A percentile compares a stretch with the other conserved stretches of the same genome.
These are phyloP conservation scores for Timandra comae DNA, from an alignment of 2,888 invertebrate genomes.

Conservation along the genomic window DNA sequence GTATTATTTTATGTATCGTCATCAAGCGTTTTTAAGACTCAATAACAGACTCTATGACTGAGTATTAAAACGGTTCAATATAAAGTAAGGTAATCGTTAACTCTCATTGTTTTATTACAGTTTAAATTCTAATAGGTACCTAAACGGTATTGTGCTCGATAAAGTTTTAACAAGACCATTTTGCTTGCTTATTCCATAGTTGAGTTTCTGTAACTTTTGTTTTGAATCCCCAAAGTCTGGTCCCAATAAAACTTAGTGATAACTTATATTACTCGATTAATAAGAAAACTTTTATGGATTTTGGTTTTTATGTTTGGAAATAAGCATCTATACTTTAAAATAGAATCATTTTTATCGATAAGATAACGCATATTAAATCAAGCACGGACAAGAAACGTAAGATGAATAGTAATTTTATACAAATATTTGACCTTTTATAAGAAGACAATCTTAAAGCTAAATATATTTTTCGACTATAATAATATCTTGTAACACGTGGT, in stretches of 20 bases:
- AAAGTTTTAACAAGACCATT: conserved; percentile 33
- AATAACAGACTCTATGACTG: conserved; percentile 6
- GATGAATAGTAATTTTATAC: too few species aligned
- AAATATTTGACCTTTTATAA: too few species aligned
- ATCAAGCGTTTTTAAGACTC: too few species aligned
- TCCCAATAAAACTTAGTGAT: conserved; percentile 36
- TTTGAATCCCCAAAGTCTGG: conserved; percentile 29
- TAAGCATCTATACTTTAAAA: too few species aligned
- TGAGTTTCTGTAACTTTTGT: conserved; percentile 29
- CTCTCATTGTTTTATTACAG: conserved; percentile 10
- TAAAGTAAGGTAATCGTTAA: conserved; percentile 7
- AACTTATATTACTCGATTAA: conserved; percentile 35
- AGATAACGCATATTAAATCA: too few species aligned
- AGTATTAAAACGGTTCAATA: conserved; percentile 7
- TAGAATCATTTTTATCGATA: too few species aligned
- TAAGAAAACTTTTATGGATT: conserved; percentile 35
- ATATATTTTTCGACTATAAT: too few species aligned
- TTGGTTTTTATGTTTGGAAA: too few species aligned
- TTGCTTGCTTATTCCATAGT: conserved; percentile 22
- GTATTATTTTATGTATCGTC: too few species aligned
- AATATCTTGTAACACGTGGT: too few species aligned
- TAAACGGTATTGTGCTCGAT: conserved; percentile 14
- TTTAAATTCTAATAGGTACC: conserved; percentile 15
- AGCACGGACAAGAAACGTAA: too few species aligned
- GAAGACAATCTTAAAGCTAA: too few species aligned